phyloP scores from a whole-genome alignment of 2,888 invertebrate species.

The Asteroscopus sphinx region DNA sequence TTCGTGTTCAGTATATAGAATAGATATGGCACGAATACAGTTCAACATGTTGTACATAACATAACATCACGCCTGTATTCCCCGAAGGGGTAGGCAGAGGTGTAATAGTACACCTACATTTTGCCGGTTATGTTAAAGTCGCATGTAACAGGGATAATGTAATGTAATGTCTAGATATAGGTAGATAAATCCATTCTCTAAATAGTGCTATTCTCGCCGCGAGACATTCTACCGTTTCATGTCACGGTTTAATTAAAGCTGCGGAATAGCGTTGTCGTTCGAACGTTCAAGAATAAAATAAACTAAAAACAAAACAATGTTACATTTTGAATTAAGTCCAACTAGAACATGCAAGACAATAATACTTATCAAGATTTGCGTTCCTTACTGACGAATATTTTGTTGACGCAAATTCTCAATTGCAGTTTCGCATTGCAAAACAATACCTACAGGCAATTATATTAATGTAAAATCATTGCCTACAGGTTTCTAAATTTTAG shows the following conservation, averaged over 20 bases:
- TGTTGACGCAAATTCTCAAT: conserved; percentile 19
- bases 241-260: conserved; percentile 9
- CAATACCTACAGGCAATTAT: no score
- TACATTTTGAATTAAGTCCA: conserved; percentile 15
- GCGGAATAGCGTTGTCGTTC: conserved; percentile 19
- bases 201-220: background rate
- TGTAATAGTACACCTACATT: no score
- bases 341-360: conserved; percentile 11
- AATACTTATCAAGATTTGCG: conserved; percentile 5
- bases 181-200: background rate
- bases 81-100: no score
- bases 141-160: no score
- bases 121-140: no score
- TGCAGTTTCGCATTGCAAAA: conserved; percentile 18
- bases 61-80: no score
- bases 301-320: conserved; percentile 8
- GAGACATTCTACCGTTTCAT: background rate
- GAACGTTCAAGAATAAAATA: conserved; percentile 19
- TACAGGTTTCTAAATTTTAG: conserved; percentile 29
- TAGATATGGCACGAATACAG: no score
- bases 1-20: no score
- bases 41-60: no score
- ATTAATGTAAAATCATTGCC: no score
- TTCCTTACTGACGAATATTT: conserved; percentile 6
- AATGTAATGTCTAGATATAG: background rate